Conservation (phyloP, 2,888 invertebrate genomes). For the Drosophila merina region DNA sequence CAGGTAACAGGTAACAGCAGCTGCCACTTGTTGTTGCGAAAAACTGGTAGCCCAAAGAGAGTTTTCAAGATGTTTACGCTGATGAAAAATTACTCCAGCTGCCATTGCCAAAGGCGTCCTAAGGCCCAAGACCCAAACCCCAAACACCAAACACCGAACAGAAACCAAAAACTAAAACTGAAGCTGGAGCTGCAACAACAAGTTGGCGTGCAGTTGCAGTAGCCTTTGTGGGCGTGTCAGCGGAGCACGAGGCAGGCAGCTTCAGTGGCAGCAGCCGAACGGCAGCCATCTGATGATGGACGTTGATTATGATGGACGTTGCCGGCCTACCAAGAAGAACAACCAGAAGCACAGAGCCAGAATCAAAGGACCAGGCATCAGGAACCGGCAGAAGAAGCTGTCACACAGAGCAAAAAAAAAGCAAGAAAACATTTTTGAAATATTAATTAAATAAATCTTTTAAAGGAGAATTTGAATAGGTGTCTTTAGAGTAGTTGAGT, state of each 20-base stretch:
- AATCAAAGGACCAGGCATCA: constrained; percentile 10
- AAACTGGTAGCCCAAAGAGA: constrained; percentile 69
- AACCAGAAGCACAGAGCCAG: constrained; percentile 25
- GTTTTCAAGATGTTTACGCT: constrained; percentile 65
- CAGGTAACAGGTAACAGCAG: constrained; percentile 18
- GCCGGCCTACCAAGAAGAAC: constrained; percentile 54
- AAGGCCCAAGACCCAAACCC: constrained; percentile 48
- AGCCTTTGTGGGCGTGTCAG: constrained; percentile 76
- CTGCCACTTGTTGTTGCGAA: constrained; percentile 40
- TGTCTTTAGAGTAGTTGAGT: background rate
- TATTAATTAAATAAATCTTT: too few species aligned
- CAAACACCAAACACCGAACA: constrained; percentile 12
- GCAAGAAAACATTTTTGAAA: background rate
- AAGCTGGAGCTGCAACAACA: constrained; percentile 9
- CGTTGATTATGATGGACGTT: constrained; percentile 75
- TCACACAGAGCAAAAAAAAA: constrained; percentile 4
- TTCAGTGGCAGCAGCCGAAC: constrained; percentile 43
- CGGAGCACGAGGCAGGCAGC: constrained; percentile 70
- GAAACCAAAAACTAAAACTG: too few species aligned
- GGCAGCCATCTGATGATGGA: constrained; percentile 61
- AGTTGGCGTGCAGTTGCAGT: constrained; percentile 65
- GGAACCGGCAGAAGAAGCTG: constrained; percentile 39
- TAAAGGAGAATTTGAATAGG: too few species aligned
- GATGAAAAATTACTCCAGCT: constrained; percentile 77
- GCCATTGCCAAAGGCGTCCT: constrained; percentile 60